A percentile compares a stretch with the other conserved stretches of the same genome.
phyloP scores from a whole-genome alignment of 2,113 vertebrate species.

The Gymnogyps californianus region DNA sequence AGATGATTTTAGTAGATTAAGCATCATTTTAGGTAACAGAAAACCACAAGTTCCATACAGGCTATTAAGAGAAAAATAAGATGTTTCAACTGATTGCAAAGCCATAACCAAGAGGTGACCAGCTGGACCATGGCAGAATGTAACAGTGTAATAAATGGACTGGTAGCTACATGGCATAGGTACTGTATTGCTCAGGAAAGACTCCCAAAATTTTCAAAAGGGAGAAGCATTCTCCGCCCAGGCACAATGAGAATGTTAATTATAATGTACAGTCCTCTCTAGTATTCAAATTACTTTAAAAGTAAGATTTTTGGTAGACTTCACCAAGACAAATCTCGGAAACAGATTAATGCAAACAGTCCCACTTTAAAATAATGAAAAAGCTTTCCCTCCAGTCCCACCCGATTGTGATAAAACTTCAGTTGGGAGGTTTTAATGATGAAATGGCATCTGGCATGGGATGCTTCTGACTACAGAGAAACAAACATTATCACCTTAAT shows the following conservation, averaged over 20 bases:
- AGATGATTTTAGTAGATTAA: not conserved
- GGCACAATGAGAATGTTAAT: not conserved
- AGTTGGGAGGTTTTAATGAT: not conserved
- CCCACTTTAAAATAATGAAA: not conserved
- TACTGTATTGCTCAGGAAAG: not conserved
- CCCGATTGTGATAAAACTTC: not conserved
- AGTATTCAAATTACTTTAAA: not conserved
- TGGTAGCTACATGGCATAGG: accelerated
- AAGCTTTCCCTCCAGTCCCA: not conserved
- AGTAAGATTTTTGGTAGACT: not conserved
- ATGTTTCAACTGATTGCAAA: not conserved
- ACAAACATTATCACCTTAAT: not conserved
- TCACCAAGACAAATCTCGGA: not conserved
- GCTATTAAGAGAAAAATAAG: not conserved
- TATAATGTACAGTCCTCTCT: not conserved
- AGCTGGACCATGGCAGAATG: not conserved
- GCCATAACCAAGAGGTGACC: not conserved
- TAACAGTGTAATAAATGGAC: not conserved
- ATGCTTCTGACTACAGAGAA: not conserved
- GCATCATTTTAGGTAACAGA: not conserved
- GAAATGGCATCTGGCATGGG: not conserved
- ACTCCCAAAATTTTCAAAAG: not conserved
- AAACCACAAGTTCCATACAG: not conserved
- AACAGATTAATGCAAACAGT: not conserved
- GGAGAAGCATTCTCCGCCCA: not conserved